A percentile compares a stretch with the other conserved stretches of the same genome.
Conservation (phyloP, 2,113 vertebrate genomes). For the Mormyrus lacerda region DNA sequence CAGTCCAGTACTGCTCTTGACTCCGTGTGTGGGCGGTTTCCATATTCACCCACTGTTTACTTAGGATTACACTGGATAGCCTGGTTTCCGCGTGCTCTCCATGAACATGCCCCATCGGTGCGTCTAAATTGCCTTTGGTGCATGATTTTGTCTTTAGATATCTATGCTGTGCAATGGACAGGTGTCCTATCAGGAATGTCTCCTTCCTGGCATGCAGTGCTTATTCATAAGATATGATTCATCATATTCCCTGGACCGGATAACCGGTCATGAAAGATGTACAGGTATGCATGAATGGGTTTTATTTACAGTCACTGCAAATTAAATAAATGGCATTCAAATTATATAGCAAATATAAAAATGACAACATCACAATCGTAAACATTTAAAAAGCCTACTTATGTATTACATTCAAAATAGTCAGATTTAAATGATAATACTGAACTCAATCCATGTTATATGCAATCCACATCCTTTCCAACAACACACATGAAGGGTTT, state of each 20-base stretch:
- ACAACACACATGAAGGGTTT: not conserved
- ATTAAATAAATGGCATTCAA: conserved; percentile 9
- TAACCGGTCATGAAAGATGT: not conserved
- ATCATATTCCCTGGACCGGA: not conserved
- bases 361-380: not conserved
- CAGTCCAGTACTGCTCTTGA: not conserved
- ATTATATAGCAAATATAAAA: conserved; percentile 2
- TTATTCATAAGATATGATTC: not conserved
- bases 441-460: not conserved
- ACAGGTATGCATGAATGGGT: not conserved
- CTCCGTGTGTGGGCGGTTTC: not conserved
- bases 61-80: not conserved
- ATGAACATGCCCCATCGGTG: not conserved
- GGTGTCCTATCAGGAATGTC: not conserved
- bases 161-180: not conserved
- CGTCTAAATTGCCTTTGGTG: not conserved
- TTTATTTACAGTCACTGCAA: conserved; percentile 5
- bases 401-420: not conserved
- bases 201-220: not conserved
- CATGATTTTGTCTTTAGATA: not conserved
- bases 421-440: not conserved
- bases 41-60: not conserved
- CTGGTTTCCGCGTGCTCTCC: not conserved
- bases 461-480: not conserved
- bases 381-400: conserved; percentile 5